Percentiles rank a stretch among this genome's conserved stretches.
Conservation (phyloP, 2,797 vertebrate species). For the Columba guinea region DNA sequence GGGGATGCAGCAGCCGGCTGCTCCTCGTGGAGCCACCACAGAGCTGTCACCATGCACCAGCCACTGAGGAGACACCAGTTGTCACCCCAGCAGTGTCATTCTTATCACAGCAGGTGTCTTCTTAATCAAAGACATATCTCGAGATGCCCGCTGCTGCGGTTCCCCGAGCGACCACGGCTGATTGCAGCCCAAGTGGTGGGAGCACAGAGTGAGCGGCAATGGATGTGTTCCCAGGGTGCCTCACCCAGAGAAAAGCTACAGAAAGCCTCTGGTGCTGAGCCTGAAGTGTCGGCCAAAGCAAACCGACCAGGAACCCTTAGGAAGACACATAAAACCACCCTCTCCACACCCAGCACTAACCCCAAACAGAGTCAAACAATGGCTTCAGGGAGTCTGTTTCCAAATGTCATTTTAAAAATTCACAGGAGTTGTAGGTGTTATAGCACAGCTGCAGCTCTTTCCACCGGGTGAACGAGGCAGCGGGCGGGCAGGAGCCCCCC, state of each 20-base stretch:
- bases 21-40: neutral
- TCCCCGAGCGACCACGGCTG: neutral
- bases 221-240: neutral
- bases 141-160: neutral
- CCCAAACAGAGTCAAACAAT: neutral
- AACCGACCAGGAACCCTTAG: neutral
- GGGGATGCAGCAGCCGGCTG: neutral
- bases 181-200: neutral
- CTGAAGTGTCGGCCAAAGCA: neutral
- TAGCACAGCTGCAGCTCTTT: neutral
- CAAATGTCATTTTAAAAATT: fast-evolving
- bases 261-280: neutral
- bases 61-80: neutral
- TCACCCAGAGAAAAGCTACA: neutral
- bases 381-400: neutral
- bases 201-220: fast-evolving
- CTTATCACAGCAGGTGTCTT: slow-evolving; percentile 23
- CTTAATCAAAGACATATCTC: neutral
- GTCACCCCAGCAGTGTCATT: neutral
- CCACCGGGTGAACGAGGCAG: neutral
- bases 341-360: neutral
- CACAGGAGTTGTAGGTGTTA: fast-evolving
- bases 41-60: neutral
- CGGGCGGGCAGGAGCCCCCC: neutral
- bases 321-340: fast-evolving